These are phyloP conservation scores for Luehdorfia chinensis DNA, from an alignment of 1,140 invertebrate species.

Conservation along the genomic window DNA sequence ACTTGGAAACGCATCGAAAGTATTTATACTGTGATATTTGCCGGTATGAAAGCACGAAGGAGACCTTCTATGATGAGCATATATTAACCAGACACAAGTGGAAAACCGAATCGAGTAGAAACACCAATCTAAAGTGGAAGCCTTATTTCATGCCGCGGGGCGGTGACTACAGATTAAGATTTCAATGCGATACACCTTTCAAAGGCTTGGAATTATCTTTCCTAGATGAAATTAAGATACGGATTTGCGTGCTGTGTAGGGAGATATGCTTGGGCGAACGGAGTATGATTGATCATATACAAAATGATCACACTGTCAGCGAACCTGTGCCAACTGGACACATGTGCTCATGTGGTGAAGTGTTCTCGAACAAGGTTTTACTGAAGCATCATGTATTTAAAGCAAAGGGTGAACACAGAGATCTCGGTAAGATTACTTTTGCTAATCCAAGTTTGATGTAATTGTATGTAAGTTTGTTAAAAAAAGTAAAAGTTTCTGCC, in stretches of 20 bases:
- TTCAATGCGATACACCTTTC: constrained; percentile 2
- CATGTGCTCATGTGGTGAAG: constrained; percentile 36
- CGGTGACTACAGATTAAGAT: background rate
- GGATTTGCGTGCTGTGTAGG: constrained; percentile 41
- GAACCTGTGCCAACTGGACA: constrained; percentile 5
- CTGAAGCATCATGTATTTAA: constrained; percentile 52
- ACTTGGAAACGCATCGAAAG: constrained; percentile 26
- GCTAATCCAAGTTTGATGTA: too few species aligned
- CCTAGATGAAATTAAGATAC: constrained; percentile 19
- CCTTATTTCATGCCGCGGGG: constrained; percentile 23
- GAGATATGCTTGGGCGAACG: constrained; percentile 25
- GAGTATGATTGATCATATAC: constrained; percentile 27
- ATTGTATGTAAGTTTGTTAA: too few species aligned
- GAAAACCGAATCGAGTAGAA: background rate
- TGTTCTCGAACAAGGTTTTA: constrained; percentile 38
- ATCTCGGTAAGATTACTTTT: too few species aligned
- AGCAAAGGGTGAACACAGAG: constrained; percentile 21
- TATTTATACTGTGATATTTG: constrained; percentile 34
- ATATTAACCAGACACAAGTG: constrained; percentile 26
- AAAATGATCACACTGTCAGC: constrained; percentile 13
- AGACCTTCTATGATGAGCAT: constrained; percentile 24
- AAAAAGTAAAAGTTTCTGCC: too few species aligned
- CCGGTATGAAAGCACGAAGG: constrained; percentile 22
- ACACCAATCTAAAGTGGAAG: background rate
- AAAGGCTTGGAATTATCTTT: constrained; percentile 18